Conservation (phyloP, 2,888 invertebrate species). For the Minunthozetes semirufus region DNA sequence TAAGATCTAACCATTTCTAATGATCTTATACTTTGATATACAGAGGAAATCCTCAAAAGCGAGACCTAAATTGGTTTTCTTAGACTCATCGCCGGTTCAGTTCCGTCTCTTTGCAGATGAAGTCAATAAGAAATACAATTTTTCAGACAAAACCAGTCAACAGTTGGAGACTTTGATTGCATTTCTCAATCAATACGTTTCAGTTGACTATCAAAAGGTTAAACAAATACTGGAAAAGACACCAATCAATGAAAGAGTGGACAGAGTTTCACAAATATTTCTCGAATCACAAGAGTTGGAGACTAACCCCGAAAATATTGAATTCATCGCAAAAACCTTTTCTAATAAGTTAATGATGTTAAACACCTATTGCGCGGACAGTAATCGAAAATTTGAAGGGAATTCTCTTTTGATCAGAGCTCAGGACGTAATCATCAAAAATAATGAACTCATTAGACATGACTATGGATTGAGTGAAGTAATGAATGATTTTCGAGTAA, state of each 20-base stretch:
- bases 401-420: slow-evolving; percentile 31
- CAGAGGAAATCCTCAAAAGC: slow-evolving; percentile 43
- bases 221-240: slow-evolving; percentile 15
- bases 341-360: slow-evolving; percentile 34
- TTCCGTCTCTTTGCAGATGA: slow-evolving; percentile 26
- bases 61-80: slow-evolving; percentile 57
- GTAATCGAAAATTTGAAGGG: neutral
- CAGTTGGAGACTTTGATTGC: slow-evolving; percentile 14
- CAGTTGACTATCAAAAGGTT: slow-evolving; percentile 27
- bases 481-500: neutral
- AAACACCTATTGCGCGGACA: slow-evolving; percentile 10
- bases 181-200: slow-evolving; percentile 21
- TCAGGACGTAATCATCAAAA: neutral
- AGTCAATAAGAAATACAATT: slow-evolving; percentile 1
- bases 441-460: neutral
- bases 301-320: slow-evolving; percentile 11
- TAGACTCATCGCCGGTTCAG: slow-evolving; percentile 70
- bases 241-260: neutral
- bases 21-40: too few species aligned
- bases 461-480: slow-evolving; percentile 21
- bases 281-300: slow-evolving; percentile 14
- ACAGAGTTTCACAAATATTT: slow-evolving; percentile 15
- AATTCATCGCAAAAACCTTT: slow-evolving; percentile 27
- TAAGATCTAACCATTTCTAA: too few species aligned
- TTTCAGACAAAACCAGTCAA: slow-evolving; percentile 17